These are phyloP conservation scores for Diloba caeruleocephala DNA, from an alignment of 2,888 invertebrate species.

Conservation along the genomic window DNA sequence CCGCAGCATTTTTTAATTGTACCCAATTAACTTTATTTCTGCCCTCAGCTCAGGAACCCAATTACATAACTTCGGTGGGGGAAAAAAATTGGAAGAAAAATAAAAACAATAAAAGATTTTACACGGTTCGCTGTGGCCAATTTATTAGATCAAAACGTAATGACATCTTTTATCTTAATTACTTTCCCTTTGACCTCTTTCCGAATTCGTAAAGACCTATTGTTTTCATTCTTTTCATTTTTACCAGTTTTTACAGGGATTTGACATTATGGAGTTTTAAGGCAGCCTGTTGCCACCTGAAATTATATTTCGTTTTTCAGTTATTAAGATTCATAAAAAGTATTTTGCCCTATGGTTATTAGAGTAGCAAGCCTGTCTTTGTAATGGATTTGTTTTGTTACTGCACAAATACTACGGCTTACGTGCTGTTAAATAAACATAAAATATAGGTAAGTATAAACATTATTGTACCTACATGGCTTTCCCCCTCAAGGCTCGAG, in stretches of 20 bases:
- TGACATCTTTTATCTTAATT: constrained; percentile 55
- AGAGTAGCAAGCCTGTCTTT: constrained; percentile 6
- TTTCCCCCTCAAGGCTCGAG: constrained; percentile 12
- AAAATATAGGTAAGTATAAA: constrained; percentile 2
- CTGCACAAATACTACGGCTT: constrained; percentile 14
- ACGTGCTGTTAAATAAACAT: constrained; percentile 15
- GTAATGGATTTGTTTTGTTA: constrained; percentile 14
- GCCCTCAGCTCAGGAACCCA: constrained; percentile 69
- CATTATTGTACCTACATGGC: constrained; percentile 13
- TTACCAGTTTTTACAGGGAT: constrained; percentile 40
- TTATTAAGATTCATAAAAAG: constrained; percentile 27
- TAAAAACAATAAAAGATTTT: constrained; percentile 63
- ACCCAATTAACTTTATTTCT: constrained; percentile 78
- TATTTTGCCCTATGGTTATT: constrained; percentile 31
- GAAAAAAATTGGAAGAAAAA: constrained; percentile 59
- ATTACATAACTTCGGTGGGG: constrained; percentile 70
- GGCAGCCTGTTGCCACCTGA: constrained; percentile 28
- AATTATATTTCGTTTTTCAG: constrained; percentile 21
- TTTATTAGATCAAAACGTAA: constrained; percentile 53
- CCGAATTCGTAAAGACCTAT: constrained; percentile 37
- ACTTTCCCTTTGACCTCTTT: constrained; percentile 43
- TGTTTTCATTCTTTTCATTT: constrained; percentile 32
- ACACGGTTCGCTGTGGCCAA: constrained; percentile 34
- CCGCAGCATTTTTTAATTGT: constrained; percentile 78
- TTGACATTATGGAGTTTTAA: constrained; percentile 39